Conservation (phyloP, 2,888 invertebrate genomes). For the Nycteola revayana region DNA sequence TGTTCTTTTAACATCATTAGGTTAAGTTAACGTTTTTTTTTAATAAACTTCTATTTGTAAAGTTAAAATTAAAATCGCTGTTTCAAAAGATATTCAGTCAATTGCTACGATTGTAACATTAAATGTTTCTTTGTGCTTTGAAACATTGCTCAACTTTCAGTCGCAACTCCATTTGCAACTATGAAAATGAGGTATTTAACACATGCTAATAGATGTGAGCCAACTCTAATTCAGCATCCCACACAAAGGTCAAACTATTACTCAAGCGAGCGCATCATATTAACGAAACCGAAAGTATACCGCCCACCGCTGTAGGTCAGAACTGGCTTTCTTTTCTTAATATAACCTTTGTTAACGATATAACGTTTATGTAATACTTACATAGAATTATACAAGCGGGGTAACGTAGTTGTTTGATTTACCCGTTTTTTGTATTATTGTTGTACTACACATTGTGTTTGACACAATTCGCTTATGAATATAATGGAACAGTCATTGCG, state of each 20-base stretch:
- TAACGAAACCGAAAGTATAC: conserved; percentile 69
- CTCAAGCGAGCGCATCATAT: conserved; percentile 44
- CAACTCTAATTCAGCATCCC: conserved; percentile 22
- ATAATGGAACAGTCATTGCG: no score
- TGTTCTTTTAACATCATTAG: no score
- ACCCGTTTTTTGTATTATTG: conserved; percentile 13
- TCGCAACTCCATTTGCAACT: no score
- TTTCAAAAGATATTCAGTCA: no score
- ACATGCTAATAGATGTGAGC: conserved; percentile 22
- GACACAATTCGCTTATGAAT: no score
- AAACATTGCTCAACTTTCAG: no score
- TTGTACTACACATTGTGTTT: neutral
- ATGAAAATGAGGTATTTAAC: conserved; percentile 10
- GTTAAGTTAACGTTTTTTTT: no score
- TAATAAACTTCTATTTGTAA: no score
- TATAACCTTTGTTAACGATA: conserved; percentile 37
- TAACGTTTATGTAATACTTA: conserved; percentile 35
- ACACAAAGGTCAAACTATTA: conserved; percentile 56
- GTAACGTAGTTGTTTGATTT: conserved; percentile 10
- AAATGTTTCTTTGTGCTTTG: no score
- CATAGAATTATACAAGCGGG: conserved; percentile 25
- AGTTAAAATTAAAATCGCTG: no score
- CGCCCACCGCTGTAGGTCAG: conserved; percentile 46
- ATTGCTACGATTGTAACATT: no score
- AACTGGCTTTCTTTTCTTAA: conserved; percentile 48